phyloP scores from a whole-genome alignment of 2,888 invertebrate genomes.

The Plagiodera versicolora region DNA sequence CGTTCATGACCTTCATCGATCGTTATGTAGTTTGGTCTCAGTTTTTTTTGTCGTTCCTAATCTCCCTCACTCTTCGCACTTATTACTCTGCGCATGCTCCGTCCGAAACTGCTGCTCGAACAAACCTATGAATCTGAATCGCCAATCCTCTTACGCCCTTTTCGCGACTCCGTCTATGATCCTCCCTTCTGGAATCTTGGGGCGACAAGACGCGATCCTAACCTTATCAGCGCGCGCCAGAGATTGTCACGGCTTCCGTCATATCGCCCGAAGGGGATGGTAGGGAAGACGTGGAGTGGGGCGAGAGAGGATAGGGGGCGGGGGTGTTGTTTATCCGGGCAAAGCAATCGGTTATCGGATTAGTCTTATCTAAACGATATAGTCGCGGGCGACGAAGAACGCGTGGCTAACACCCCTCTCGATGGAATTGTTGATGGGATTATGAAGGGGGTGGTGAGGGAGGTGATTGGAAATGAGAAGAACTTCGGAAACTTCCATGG shows the following conservation, averaged over 20 bases:
- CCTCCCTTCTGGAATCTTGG: conserved; percentile 23
- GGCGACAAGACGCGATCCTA: conserved; percentile 46
- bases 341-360: conserved; percentile 57
- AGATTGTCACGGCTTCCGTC: conserved; percentile 55
- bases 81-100: no score
- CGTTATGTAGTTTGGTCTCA: no score
- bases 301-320: conserved; percentile 1
- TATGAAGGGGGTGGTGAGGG: not conserved
- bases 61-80: no score
- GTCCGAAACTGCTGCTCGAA: no score
- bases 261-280: conserved; percentile 40
- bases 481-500: no score
- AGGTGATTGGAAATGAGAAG: not conserved
- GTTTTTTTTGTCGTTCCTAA: no score
- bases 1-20: no score
- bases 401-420: conserved; percentile 35
- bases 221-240: conserved; percentile 55
- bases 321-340: conserved; percentile 32
- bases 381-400: conserved; percentile 48
- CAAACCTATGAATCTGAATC: no score
- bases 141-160: no score
- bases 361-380: conserved; percentile 57
- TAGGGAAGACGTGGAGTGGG: not conserved
- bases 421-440: not conserved
- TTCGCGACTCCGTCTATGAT: not conserved